Percentiles rank a stretch among this genome's conserved stretches.
These are phyloP conservation scores for Drosophila ananassae DNA, from an alignment of 1,140 invertebrate genomes.

Conservation along the genomic window DNA sequence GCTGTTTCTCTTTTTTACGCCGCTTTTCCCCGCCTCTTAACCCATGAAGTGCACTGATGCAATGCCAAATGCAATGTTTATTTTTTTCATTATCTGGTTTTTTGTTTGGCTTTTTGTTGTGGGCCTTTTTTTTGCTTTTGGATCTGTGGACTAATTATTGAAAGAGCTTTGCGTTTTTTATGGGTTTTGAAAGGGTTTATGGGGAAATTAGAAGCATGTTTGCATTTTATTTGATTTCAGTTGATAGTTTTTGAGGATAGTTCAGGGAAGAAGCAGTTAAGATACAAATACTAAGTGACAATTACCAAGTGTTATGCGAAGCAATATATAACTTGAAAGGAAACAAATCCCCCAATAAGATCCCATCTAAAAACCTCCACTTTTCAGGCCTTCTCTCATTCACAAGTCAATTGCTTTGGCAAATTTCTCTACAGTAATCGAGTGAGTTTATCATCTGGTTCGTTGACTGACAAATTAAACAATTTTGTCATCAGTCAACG, in stretches of 20 bases:
- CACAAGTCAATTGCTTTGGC: neutral
- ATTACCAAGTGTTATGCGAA: no score
- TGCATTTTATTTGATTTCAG: neutral
- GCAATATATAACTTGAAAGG: no score
- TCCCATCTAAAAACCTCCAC: no score
- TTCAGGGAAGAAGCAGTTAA: no score
- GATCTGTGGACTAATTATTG: conserved; percentile 16
- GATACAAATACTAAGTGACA: no score
- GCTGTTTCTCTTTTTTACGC: neutral
- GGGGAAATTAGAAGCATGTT: neutral
- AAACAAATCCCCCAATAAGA: no score
- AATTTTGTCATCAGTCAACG: conserved; percentile 70
- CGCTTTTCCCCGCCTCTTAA: neutral
- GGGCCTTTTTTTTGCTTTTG: conserved; percentile 46
- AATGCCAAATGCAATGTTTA: conserved; percentile 65
- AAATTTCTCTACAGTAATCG: neutral
- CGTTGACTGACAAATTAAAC: conserved; percentile 47
- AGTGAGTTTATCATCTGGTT: conserved; percentile 31
- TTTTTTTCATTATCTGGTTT: conserved; percentile 20
- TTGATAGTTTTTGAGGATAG: neutral
- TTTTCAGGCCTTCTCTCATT: neutral
- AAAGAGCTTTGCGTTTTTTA: conserved; percentile 48
- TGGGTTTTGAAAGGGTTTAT: conserved; percentile 7
- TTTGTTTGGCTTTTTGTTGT: conserved; percentile 52
- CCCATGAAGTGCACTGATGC: conserved; percentile 56